phyloP scores from a whole-genome alignment of 2,113 vertebrate species.

The Seriola quinqueradiata region DNA sequence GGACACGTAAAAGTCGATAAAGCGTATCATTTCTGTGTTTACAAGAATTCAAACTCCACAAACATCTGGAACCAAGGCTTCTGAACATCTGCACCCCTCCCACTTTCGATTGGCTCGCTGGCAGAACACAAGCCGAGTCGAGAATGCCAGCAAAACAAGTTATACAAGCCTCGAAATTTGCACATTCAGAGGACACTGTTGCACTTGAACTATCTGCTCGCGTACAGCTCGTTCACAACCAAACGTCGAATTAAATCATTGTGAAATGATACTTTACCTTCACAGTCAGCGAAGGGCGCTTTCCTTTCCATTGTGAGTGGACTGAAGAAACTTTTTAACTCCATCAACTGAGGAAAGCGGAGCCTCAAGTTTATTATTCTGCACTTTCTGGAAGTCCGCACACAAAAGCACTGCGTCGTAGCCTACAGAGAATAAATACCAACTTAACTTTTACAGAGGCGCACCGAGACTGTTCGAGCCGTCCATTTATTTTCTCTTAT shows the following conservation, averaged over 20 bases:
- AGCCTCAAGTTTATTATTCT: conserved; percentile 54
- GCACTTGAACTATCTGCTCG: fast-evolving
- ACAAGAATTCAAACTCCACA: conserved; percentile 44
- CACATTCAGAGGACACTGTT: conserved; percentile 14
- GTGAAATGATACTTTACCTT: conserved; percentile 77
- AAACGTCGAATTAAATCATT: not conserved
- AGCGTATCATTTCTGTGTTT: conserved; percentile 15
- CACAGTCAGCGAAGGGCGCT: conserved; percentile 70
- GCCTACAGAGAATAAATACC: not conserved
- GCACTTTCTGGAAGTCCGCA: conserved; percentile 24
- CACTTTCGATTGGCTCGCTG: conserved; percentile 81
- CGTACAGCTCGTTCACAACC: conserved; percentile 1
- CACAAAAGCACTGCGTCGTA: conserved; percentile 15
- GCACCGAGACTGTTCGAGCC: conserved; percentile 27
- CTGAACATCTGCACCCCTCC: conserved; percentile 86
- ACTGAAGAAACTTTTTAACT: conserved; percentile 77
- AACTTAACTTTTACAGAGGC: conserved; percentile 9
- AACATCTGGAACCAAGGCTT: conserved; percentile 83
- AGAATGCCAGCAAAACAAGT: conserved; percentile 84
- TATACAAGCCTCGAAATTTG: conserved; percentile 73
- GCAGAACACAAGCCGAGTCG: conserved; percentile 71
- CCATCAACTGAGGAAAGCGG: conserved; percentile 75
- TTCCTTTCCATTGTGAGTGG: conserved; percentile 78
- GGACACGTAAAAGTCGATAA: conserved; percentile 26
- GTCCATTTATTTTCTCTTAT: conserved; percentile 73